A percentile compares a stretch with the other conserved stretches of the same genome.
Conservation (phyloP, 2,888 invertebrate genomes). For the Anagyrus pseudococci region DNA sequence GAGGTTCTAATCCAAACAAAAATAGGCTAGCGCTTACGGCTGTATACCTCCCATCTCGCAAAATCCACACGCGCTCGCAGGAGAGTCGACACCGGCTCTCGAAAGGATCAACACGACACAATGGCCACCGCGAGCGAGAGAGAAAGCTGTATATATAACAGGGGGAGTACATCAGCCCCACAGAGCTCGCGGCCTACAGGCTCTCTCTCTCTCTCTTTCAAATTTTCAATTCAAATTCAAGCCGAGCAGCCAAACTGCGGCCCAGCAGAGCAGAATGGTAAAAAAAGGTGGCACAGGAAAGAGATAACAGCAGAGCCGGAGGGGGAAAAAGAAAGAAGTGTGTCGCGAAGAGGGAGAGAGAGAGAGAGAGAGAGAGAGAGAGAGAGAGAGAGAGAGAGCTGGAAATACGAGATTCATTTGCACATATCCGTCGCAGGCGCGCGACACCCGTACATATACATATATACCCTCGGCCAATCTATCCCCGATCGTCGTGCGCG, state of each 20-base stretch:
- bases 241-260: background rate
- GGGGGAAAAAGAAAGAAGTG: no score
- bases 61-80: slow-evolving; percentile 13
- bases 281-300: background rate
- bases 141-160: no score
- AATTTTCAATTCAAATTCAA: slow-evolving; percentile 18
- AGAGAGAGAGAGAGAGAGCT: no score
- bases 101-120: background rate
- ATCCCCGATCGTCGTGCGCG: background rate
- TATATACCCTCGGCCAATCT: no score
- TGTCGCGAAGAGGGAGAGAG: background rate
- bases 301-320: no score
- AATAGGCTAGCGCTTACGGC: no score
- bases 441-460: background rate
- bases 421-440: slow-evolving; percentile 12
- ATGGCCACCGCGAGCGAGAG: background rate
- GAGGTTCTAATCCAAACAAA: no score
- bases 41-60: slow-evolving; percentile 9
- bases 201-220: background rate
- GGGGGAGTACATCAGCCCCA: no score
- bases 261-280: background rate
- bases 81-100: background rate
- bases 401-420: slow-evolving; percentile 20
- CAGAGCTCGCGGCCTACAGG: no score
- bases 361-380: no score